phyloP scores from a whole-genome alignment of 2,888 invertebrate species.

The Drosophila limbata region DNA sequence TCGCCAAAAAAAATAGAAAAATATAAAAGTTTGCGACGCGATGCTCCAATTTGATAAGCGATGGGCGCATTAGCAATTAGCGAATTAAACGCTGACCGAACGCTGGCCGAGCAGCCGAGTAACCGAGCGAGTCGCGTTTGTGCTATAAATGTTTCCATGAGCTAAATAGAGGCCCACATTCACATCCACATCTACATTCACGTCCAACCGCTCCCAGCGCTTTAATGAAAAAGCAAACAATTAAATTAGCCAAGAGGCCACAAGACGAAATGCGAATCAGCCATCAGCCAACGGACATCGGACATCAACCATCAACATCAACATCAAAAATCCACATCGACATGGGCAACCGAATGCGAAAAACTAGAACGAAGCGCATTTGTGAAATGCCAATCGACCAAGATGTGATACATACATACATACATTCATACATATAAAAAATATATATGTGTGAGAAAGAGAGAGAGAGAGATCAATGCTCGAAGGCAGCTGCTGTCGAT shows the following conservation, averaged over 20 bases:
- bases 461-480: slow-evolving; percentile 74
- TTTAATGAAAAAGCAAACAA: slow-evolving; percentile 78
- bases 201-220: slow-evolving; percentile 43
- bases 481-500: slow-evolving; percentile 69
- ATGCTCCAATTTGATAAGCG: slow-evolving; percentile 81
- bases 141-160: slow-evolving; percentile 81
- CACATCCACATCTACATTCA: slow-evolving; percentile 4
- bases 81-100: slow-evolving; percentile 75
- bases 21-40: slow-evolving; percentile 61
- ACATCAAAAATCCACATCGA: slow-evolving; percentile 12
- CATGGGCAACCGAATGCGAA: slow-evolving; percentile 9
- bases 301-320: slow-evolving; percentile 10
- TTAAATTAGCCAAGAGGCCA: slow-evolving; percentile 79
- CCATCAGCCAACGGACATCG: slow-evolving; percentile 14
- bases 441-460: slow-evolving; percentile 20
- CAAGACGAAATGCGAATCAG: slow-evolving; percentile 64
- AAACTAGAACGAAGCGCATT: slow-evolving; percentile 76
- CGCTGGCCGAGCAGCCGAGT: slow-evolving; percentile 42
- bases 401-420: slow-evolving; percentile 6
- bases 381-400: slow-evolving; percentile 71
- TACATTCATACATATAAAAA: slow-evolving; percentile 2
- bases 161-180: slow-evolving; percentile 59
- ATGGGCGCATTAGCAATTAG: slow-evolving; percentile 75
- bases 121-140: slow-evolving; percentile 35
- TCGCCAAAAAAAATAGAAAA: slow-evolving; percentile 50